Conservation (phyloP, 1,140 invertebrate species). For the Solenopsis invicta region DNA sequence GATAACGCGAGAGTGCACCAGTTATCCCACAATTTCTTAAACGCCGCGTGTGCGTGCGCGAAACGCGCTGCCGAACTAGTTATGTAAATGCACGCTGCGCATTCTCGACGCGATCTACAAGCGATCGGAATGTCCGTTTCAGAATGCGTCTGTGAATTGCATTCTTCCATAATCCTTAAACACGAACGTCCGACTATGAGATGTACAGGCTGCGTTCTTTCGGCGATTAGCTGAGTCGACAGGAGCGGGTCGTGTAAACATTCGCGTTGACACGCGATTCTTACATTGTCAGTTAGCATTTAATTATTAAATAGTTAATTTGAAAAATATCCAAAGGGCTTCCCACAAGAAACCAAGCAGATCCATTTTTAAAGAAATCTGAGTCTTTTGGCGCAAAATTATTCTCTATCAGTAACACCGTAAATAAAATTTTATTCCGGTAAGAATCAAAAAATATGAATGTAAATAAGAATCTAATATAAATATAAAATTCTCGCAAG, state of each 20-base stretch:
- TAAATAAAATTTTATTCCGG: too few relatives aligned
- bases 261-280: neutral
- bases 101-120: conserved; percentile 75
- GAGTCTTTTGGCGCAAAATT: too few relatives aligned
- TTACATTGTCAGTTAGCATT: neutral
- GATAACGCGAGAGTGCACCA: conserved; percentile 1
- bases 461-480: too few relatives aligned
- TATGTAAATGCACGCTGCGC: conserved; percentile 79
- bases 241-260: neutral
- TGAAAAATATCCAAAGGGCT: too few relatives aligned
- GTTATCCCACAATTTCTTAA: conserved; percentile 57
- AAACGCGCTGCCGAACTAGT: conserved; percentile 78
- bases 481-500: too few relatives aligned
- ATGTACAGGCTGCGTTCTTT: neutral
- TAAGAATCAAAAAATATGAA: too few relatives aligned
- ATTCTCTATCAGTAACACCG: too few relatives aligned
- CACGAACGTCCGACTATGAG: conserved; percentile 31
- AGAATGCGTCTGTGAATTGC: conserved; percentile 38
- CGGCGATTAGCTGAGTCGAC: neutral
- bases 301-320: too few relatives aligned
- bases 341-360: too few relatives aligned
- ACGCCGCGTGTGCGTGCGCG: conserved; percentile 34
- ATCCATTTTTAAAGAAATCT: too few relatives aligned
- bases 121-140: conserved; percentile 39
- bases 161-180: conserved; percentile 58